Conservation (phyloP, 1,140 invertebrate species). For the Pantala flavescens region DNA sequence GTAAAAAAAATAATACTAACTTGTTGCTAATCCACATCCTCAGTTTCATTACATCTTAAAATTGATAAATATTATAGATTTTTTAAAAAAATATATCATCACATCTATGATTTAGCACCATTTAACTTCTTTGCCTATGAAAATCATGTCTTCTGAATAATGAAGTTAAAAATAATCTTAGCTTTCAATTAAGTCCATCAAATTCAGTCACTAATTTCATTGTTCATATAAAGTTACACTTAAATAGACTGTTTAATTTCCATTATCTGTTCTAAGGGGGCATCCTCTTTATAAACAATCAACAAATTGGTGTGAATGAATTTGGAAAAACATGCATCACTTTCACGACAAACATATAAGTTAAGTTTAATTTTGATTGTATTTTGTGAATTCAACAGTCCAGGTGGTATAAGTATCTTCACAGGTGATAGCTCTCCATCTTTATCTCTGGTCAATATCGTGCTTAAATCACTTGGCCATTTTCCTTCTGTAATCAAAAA, state of each 20-base stretch:
- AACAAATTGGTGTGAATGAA: not conserved
- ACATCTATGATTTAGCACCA: not conserved
- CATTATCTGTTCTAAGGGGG: not conserved
- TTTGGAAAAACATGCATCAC: not conserved
- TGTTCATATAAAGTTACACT: not conserved
- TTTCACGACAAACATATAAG: not conserved
- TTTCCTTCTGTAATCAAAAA: not conserved
- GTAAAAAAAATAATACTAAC: too few relatives aligned
- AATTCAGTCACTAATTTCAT: not conserved
- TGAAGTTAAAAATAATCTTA: not conserved
- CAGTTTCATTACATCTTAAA: too few relatives aligned
- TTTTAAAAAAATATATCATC: not conserved
- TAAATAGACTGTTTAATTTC: not conserved
- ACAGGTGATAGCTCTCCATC: not conserved
- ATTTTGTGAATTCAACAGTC: not conserved
- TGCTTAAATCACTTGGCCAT: not conserved
- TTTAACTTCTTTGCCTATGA: not conserved
- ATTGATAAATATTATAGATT: too few relatives aligned
- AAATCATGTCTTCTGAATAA: not conserved
- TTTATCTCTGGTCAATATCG: not conserved
- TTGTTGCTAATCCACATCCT: too few relatives aligned
- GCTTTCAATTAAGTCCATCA: not conserved
- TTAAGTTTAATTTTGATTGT: not conserved
- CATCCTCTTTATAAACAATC: not conserved
- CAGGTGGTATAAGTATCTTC: not conserved